phyloP scores from a whole-genome alignment of 2,113 vertebrate genomes.

The Petrocephalus zakoni region DNA sequence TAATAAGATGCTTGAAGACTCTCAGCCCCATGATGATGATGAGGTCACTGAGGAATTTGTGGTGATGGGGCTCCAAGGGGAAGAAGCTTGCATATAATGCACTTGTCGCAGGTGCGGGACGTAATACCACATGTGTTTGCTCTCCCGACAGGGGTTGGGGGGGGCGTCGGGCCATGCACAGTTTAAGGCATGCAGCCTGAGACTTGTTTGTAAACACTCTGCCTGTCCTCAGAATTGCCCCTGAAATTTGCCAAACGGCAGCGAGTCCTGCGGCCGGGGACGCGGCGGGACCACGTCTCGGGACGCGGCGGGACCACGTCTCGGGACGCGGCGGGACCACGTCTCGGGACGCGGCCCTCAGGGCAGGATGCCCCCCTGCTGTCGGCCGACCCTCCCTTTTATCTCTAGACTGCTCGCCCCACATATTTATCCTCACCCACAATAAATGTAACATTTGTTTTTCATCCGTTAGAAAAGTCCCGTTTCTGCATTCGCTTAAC shows the following conservation, averaged over 20 bases:
- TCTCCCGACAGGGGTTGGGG: not conserved
- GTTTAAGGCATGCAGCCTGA: slow-evolving; percentile 58
- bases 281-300: slow-evolving; percentile 68
- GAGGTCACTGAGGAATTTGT: not conserved
- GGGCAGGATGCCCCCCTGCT: slow-evolving; percentile 70
- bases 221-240: slow-evolving; percentile 76
- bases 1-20: not conserved
- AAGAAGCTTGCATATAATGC: not conserved
- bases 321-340: slow-evolving; percentile 72
- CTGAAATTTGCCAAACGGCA: slow-evolving; percentile 72
- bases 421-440: slow-evolving; percentile 64
- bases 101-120: not conserved
- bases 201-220: slow-evolving; percentile 86
- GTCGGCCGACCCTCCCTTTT: slow-evolving; percentile 63
- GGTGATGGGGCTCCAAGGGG: not conserved
- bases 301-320: slow-evolving; percentile 66
- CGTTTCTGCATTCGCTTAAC: slow-evolving; percentile 23
- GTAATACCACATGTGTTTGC: not conserved
- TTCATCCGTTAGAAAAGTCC: slow-evolving; percentile 61
- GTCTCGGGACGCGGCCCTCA: slow-evolving; percentile 66
- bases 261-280: slow-evolving; percentile 80
- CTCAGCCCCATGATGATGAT: not conserved
- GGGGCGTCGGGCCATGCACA: not conserved
- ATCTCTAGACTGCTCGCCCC: slow-evolving; percentile 67
- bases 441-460: slow-evolving; percentile 62